Evolutionary conservation across 2,888 invertebrate species (phyloP).

Genomic region (Plebejus argus): DNA sequence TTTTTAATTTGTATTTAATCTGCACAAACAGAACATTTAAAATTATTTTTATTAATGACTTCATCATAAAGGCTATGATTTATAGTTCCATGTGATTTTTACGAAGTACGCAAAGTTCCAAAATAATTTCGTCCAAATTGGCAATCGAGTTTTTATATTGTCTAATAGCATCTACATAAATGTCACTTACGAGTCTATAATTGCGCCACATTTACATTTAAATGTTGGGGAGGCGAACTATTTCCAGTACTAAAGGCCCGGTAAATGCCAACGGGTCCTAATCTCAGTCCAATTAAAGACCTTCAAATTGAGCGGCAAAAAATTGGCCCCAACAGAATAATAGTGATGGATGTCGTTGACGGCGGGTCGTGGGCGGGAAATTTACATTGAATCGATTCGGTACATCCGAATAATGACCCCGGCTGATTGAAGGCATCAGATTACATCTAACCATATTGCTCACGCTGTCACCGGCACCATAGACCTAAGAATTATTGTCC

Average conservation of each 20-base stretch:
- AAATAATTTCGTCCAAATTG: background rate
- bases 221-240: conserved; percentile 28
- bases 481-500: background rate
- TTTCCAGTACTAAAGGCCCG: conserved; percentile 7
- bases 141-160: conserved; percentile 15
- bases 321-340: conserved; percentile 55
- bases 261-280: conserved; percentile 68
- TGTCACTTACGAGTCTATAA: conserved; percentile 20
- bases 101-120: background rate
- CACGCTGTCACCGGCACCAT: conserved; percentile 2
- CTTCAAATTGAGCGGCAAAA: conserved; percentile 61
- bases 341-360: conserved; percentile 70
- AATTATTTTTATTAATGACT: background rate
- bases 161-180: conserved; percentile 11
- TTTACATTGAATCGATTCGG: conserved; percentile 76
- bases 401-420: conserved; percentile 62
- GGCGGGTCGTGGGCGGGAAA: conserved; percentile 61
- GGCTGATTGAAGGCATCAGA: conserved; percentile 48
- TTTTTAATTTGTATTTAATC: background rate
- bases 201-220: conserved; percentile 31
- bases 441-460: conserved; percentile 25
- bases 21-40: background rate
- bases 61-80: background rate
- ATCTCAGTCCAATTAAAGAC: conserved; percentile 69
- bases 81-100: background rate